A percentile compares a stretch with the other conserved stretches of the same genome.
Evolutionary conservation across 2,113 vertebrate genomes (phyloP).

Genomic region (Poeciliopsis retropinna): DNA sequence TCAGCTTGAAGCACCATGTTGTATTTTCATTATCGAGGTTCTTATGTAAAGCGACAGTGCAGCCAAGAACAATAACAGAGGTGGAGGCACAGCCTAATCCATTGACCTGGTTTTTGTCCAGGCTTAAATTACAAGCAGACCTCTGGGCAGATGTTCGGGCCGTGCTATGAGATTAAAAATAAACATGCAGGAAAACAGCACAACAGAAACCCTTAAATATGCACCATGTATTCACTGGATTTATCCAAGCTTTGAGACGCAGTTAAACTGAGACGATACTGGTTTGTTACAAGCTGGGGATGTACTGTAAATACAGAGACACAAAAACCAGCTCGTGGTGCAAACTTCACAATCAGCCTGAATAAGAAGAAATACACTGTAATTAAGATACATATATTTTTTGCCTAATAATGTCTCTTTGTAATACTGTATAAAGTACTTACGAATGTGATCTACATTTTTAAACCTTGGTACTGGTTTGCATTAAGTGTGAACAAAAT

Average conservation of each 20-base stretch:
- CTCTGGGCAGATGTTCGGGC: conserved; percentile 65
- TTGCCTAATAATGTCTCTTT: not conserved
- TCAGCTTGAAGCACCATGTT: not conserved
- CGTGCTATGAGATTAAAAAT: conserved; percentile 35
- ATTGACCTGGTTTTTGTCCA: conserved; percentile 41
- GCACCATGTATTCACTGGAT: conserved; percentile 2
- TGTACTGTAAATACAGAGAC: not conserved
- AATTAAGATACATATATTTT: no score
- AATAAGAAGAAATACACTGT: not conserved
- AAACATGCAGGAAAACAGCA: conserved; percentile 6
- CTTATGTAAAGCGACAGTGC: conserved; percentile 3
- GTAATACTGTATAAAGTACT: not conserved
- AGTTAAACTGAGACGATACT: conserved; percentile 6
- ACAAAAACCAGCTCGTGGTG: not conserved
- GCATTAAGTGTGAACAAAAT: not conserved
- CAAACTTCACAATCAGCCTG: not conserved
- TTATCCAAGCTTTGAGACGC: not conserved
- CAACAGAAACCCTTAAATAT: not conserved
- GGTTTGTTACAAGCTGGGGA: not conserved
- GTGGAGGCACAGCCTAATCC: conserved; percentile 42
- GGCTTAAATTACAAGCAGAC: conserved; percentile 43
- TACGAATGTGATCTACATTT: not conserved
- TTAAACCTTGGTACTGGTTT: not conserved
- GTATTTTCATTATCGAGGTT: not conserved
- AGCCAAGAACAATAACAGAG: not conserved